Conservation (phyloP, 2,113 vertebrate genomes). For the Nipponia nippon region DNA sequence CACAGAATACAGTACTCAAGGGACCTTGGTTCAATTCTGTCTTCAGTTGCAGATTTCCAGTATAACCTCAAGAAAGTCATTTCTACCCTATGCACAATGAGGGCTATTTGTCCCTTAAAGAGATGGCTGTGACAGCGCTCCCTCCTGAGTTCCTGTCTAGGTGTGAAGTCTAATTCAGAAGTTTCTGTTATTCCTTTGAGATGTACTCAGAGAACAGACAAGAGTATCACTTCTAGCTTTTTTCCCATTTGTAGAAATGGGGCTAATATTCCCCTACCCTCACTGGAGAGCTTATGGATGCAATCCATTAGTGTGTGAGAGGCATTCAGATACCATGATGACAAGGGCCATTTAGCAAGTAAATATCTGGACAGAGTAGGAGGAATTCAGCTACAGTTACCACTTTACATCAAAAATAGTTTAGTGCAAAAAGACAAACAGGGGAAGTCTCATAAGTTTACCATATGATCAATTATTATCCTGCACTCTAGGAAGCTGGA, state of each 20-base stretch:
- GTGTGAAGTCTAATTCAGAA: conserved; percentile 38
- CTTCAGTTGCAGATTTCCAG: not conserved
- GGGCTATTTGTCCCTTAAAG: conserved; percentile 34
- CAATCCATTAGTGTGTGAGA: not conserved
- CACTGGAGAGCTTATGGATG: not conserved
- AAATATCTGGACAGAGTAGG: not conserved
- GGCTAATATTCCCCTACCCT: not conserved
- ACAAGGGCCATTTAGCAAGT: not conserved
- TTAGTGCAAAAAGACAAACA: not conserved
- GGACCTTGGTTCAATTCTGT: not conserved
- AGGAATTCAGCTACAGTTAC: not conserved
- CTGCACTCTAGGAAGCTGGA: not conserved
- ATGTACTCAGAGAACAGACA: not conserved
- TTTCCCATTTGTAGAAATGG: not conserved
- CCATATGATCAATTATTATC: not conserved
- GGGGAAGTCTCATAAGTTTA: not conserved
- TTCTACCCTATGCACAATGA: not conserved
- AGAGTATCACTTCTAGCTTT: not conserved
- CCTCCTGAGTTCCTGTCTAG: conserved; percentile 18
- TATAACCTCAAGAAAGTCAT: not conserved
- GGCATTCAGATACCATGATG: not conserved
- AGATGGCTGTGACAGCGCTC: not conserved
- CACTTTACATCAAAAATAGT: not conserved
- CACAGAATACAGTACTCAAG: not conserved
- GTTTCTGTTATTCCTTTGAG: conserved; percentile 29